Evolutionary conservation across 1,140 invertebrate genomes (phyloP), one percentile per base, ranked within the genome.

Genomic region (Tribolium madens): DNA sequence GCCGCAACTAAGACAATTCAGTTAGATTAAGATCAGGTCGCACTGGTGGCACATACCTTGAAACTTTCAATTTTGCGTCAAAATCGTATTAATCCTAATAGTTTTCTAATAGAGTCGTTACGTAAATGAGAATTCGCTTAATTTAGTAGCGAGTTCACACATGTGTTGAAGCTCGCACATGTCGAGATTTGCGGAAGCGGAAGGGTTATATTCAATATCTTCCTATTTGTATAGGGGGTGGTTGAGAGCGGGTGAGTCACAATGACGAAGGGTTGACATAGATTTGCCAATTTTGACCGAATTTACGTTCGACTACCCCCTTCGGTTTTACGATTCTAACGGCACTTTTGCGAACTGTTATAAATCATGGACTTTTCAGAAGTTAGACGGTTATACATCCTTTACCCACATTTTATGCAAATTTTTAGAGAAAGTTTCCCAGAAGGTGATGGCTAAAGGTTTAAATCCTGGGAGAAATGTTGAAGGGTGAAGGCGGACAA

Each of bases 131-230:
- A 53, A 26, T 26, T 26, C 21, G 21, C 6, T 26, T 26, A 5
- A 26, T 26, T 26, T 26, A 26, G 6, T 21, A 4, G 21, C 21
- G 21, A 26, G 21, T 26, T 26, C 18, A 12, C 57, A 64, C 57
- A 64, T 64, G 57, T 33, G 57, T 31, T 53, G 53, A 26, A 26
- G 21, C 9, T 42, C 57, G 18, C 57, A 64, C 75, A 78, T 75
- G 76, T 80, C 75, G 76, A 80, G 79, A 78, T 80, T 80, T 80
- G 79, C 79, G 79, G 79, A 80, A 80, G 77, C 79, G 79, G 79
- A 80, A 80, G 79, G 76, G 76, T 78, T 77, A 50, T 60, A 76
- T 75, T 80, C 69, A 80, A 80, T 80, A 80, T 78, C 76, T 80
- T 80, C 79, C 79, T 75, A 77, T 79, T 75, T 77, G 76, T 68